phyloP scores from a whole-genome alignment of 2,113 vertebrate genomes.

The Cheilinus undulatus region DNA sequence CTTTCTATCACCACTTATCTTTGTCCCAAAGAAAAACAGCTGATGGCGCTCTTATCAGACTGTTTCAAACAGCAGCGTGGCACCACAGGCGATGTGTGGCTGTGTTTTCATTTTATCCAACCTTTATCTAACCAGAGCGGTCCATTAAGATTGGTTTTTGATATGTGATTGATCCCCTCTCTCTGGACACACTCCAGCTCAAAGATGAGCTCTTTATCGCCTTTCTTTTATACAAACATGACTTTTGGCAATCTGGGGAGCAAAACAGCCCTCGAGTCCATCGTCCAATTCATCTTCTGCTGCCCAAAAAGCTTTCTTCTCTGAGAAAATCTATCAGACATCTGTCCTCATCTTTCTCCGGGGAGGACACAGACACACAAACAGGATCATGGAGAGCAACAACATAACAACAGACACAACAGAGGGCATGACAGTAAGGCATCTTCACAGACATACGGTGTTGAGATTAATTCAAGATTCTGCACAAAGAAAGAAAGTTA shows the following conservation, averaged over 20 bases:
- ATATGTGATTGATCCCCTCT: conserved; percentile 53
- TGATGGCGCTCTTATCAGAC: conserved; percentile 29
- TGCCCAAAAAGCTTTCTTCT: conserved; percentile 23
- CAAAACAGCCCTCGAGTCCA: conserved; percentile 29
- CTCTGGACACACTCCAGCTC: conserved; percentile 18
- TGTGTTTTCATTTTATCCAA: conserved; percentile 29
- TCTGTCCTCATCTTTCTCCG: conserved; percentile 40
- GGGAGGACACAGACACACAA: conserved; percentile 19
- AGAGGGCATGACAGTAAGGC: conserved; percentile 14
- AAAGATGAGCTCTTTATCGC: conserved; percentile 29
- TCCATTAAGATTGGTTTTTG: conserved; percentile 59
- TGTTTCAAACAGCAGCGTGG: conserved; percentile 36
- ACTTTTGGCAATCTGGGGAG: conserved; percentile 10
- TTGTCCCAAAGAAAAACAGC: neutral
- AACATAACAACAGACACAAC: neutral
- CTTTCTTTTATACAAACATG: conserved; percentile 20
- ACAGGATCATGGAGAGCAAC: too few species aligned
- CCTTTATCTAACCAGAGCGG: conserved; percentile 47
- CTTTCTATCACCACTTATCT: too few species aligned
- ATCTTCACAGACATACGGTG: conserved; percentile 6
- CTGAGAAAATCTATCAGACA: conserved; percentile 54
- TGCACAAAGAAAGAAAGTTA: too few species aligned
- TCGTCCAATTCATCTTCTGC: conserved; percentile 44
- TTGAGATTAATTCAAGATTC: too few species aligned
- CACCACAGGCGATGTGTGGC: conserved; percentile 34